Evolutionary conservation across 2,797 vertebrate species (phyloP).

Genomic region (Eleutherodactylus coqui): DNA sequence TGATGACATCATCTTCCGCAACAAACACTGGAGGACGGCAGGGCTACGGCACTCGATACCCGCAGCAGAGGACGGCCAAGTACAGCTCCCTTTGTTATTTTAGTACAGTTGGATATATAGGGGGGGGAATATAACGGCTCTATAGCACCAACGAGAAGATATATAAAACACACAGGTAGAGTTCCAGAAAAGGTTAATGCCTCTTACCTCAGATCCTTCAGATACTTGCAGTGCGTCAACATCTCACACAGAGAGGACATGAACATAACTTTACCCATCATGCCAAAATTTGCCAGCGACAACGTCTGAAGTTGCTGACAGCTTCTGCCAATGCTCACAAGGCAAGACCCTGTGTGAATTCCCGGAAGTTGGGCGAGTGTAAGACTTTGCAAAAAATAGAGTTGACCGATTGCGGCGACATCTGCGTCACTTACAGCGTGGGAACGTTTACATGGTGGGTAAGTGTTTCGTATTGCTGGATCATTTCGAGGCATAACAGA

Average conservation of each 20-base stretch:
- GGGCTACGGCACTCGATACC: too few species aligned
- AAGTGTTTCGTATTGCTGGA: conserved; percentile 88
- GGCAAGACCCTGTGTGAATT: conserved; percentile 86
- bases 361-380: conserved; percentile 93
- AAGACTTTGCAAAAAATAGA: conserved; percentile 82
- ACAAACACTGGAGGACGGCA: too few species aligned
- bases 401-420: conserved; percentile 83
- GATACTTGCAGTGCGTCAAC: conserved; percentile 84
- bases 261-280: conserved; percentile 90
- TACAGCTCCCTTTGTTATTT: too few species aligned
- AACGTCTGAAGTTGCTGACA: conserved; percentile 85
- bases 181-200: neutral
- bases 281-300: conserved; percentile 92
- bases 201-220: conserved; percentile 80
- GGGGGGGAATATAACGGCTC: too few species aligned
- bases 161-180: neutral
- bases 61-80: too few species aligned
- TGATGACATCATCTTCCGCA: too few species aligned
- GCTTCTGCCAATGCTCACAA: conserved; percentile 81
- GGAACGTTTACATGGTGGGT: conserved; percentile 87
- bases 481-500: conserved; percentile 94
- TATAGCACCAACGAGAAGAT: neutral
- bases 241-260: conserved; percentile 85
- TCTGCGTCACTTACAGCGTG: conserved; percentile 84
- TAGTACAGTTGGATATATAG: too few species aligned